Evolutionary conservation across 1,140 invertebrate species (phyloP), one percentile per base, ranked within the genome.

Genomic region (Penaeus chinensis): DNA sequence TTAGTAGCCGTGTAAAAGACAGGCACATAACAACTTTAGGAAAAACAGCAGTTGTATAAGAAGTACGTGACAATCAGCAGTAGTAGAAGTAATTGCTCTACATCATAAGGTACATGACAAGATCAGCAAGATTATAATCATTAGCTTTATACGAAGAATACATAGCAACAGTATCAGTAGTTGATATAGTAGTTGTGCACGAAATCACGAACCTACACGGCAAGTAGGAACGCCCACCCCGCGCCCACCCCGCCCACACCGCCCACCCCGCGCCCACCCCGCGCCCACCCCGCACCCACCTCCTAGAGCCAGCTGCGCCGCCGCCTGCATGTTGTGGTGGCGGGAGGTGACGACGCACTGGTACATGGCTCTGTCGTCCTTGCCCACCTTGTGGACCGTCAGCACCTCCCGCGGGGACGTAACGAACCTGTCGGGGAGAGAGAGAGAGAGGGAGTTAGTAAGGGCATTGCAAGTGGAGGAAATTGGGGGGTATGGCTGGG

Each of bases 321-420:
- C 91, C 0, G 91, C 92, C 83, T 93, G 93, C 3, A 91, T 91
- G 32, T 90, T 91, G 27, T 92, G 90, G 47, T 91, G 84, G 8
- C 90, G 66, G 0, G 79, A 69, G 11, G 89, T 74, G 0, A 85
- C 82, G 11, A 90, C 87, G 91, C 96, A 97, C 92, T 97, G 96
- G 93, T 96, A 97, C 95, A 97, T 96, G 37, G 96, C 96, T 66
- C 95, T 94, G 91, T 97, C 96, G 65, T 95, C 94, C 62, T 95
- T 94, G 71, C 94, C 93, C 2, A 96, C 95, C 24, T 94, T 94
- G 82, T 94, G 94, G 32, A 96, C 94, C 82, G 93, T 93, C 89
- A 95, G 93, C 81, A 93, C 92, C 87, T 93, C 94, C 22, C 61
- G 93, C 92, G 24, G 92, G 92, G 69, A 93, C 84, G 78, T 93